These are phyloP conservation scores for Morus bassanus DNA, from an alignment of 2,797 vertebrate genomes.

Conservation along the genomic window DNA sequence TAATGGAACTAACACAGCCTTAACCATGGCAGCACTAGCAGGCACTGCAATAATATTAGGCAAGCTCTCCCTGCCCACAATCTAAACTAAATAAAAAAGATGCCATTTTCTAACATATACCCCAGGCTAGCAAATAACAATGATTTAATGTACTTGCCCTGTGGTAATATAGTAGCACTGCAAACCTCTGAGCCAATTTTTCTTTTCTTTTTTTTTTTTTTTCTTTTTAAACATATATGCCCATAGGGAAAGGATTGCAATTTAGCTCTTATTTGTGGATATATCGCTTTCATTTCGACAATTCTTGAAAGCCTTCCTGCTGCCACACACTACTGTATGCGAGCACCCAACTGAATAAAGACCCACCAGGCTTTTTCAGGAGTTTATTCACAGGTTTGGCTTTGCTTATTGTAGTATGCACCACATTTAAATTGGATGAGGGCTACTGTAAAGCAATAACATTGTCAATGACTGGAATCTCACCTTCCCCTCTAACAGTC, in stretches of 20 bases:
- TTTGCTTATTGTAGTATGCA: conserved; percentile 81
- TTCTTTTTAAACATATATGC: conserved; percentile 59
- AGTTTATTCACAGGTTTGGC: conserved; percentile 85
- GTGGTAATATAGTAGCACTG: conserved; percentile 55
- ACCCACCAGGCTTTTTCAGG: conserved; percentile 72
- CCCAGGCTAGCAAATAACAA: conserved; percentile 65
- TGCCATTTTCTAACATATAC: conserved; percentile 53
- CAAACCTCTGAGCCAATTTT: conserved; percentile 71
- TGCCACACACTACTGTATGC: not conserved
- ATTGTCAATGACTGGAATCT: conserved; percentile 75
- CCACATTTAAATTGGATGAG: conserved; percentile 78
- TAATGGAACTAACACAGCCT: conserved; percentile 52
- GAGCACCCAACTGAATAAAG: conserved; percentile 66
- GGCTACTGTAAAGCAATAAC: conserved; percentile 76
- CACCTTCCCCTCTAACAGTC: conserved; percentile 75
- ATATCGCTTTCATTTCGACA: conserved; percentile 63
- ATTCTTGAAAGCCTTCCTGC: conserved; percentile 58
- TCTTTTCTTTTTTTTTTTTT: conserved; percentile 34
- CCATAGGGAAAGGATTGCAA: conserved; percentile 69
- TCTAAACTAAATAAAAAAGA: conserved; percentile 51
- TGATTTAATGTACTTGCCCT: conserved; percentile 74
- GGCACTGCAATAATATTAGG: conserved; percentile 54
- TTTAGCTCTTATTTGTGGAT: conserved; percentile 69
- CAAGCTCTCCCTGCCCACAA: conserved; percentile 57
- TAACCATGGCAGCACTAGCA: conserved; percentile 57